Percentiles rank a stretch among this genome's conserved stretches.
phyloP scores from a whole-genome alignment of 2,113 vertebrate genomes.

The Eolophus roseicapilla region DNA sequence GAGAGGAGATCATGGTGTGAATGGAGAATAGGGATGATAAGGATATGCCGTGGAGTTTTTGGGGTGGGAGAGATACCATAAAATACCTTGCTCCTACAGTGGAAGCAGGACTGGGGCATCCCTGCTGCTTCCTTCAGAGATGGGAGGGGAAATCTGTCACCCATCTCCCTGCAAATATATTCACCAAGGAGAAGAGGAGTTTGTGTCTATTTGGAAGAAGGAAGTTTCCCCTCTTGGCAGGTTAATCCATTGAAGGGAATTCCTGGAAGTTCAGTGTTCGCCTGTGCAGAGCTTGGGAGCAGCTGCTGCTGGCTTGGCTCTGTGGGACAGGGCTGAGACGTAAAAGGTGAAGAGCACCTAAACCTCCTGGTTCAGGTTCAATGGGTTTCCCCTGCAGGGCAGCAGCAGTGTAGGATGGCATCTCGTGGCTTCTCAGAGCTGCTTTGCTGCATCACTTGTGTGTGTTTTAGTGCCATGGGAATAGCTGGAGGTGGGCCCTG shows the following conservation, averaged over 20 bases:
- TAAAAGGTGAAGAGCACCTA: background rate
- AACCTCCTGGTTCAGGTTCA: rapidly evolving
- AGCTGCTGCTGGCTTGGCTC: background rate
- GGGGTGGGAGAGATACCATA: background rate
- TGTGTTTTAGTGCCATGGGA: background rate
- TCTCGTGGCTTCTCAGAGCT: background rate
- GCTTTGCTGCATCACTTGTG: rapidly evolving
- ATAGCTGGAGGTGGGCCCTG: background rate
- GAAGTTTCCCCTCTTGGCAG: background rate
- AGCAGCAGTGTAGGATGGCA: background rate
- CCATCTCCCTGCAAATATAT: background rate
- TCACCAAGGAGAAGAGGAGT: background rate
- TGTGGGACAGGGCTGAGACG: background rate
- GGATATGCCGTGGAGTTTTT: background rate
- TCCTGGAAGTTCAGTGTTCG: background rate
- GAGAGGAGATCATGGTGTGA: background rate
- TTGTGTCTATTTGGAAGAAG: background rate
- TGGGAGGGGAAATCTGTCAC: background rate
- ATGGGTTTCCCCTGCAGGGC: background rate
- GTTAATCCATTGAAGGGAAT: background rate
- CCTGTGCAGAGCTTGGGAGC: background rate
- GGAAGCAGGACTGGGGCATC: background rate
- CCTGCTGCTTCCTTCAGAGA: background rate
- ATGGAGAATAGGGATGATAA: background rate
- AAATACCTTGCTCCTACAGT: background rate